Conservation (phyloP, 2,888 invertebrate genomes). For the Lasioglossum lativentre region DNA sequence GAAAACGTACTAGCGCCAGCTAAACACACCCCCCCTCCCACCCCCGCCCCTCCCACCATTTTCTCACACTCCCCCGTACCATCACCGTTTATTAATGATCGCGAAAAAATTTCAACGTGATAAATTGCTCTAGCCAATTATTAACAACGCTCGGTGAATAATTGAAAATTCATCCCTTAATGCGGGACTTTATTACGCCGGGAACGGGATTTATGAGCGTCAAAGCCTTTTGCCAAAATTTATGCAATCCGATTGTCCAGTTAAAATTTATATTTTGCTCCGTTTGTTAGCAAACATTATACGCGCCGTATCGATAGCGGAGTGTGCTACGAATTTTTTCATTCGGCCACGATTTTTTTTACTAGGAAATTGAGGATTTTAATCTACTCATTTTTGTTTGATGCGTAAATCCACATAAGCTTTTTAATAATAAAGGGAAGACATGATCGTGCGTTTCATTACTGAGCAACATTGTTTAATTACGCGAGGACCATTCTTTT, state of each 20-base stretch:
- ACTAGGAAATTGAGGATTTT: too few relatives aligned
- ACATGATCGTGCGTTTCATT: background rate
- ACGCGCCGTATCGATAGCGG: background rate
- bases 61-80: background rate
- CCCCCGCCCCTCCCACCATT: background rate
- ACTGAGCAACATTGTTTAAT: background rate
- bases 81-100: background rate
- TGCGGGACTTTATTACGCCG: background rate
- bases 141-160: background rate
- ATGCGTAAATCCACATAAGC: background rate
- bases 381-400: too few relatives aligned
- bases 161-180: constrained; percentile 1
- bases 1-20: background rate
- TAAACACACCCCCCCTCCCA: background rate
- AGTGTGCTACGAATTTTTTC: too few relatives aligned
- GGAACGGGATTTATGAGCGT: background rate
- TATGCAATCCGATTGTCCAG: background rate
- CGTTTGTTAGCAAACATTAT: background rate
- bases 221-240: background rate
- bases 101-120: background rate
- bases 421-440: background rate
- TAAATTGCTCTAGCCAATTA: background rate
- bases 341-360: too few relatives aligned
- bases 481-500: background rate
- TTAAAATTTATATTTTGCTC: background rate